These are phyloP conservation scores for Eugnorisma glareosa DNA, from an alignment of 2,888 invertebrate species.

Conservation along the genomic window DNA sequence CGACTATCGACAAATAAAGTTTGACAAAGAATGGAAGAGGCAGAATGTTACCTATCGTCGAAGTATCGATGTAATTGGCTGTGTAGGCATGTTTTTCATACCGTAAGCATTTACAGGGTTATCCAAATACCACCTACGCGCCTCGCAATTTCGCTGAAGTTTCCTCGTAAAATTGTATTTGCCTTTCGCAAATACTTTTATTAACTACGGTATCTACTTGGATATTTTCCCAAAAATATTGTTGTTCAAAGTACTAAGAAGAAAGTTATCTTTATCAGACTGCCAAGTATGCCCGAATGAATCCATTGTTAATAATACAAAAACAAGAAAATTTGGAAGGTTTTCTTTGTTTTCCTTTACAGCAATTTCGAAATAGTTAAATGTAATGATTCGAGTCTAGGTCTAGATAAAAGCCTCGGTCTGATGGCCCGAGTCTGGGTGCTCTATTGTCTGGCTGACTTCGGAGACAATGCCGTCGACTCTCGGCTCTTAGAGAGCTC, in stretches of 20 bases:
- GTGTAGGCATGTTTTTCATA: slow-evolving; percentile 3
- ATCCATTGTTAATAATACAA: slow-evolving; percentile 12
- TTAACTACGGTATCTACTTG: neutral
- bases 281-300: neutral
- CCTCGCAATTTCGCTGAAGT: slow-evolving; percentile 18
- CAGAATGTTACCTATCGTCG: neutral
- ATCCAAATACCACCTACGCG: slow-evolving; percentile 23
- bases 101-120: slow-evolving; percentile 11
- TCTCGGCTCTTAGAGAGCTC: slow-evolving; percentile 38
- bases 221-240: slow-evolving; percentile 16
- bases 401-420: slow-evolving; percentile 57
- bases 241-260: neutral
- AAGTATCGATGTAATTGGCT: slow-evolving; percentile 21
- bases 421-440: slow-evolving; percentile 55
- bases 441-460: slow-evolving; percentile 62
- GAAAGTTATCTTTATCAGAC: slow-evolving; percentile 9
- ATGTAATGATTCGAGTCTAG: slow-evolving; percentile 49
- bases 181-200: slow-evolving; percentile 3
- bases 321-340: neutral
- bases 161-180: slow-evolving; percentile 21
- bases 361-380: slow-evolving; percentile 27
- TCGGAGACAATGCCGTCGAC: slow-evolving; percentile 55
- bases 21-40: neutral
- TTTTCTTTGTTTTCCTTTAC: slow-evolving; percentile 9
- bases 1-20: neutral